Base-by-base conservation (phyloP, 2,113 vertebrate species). In the Strix aluco region DNA sequence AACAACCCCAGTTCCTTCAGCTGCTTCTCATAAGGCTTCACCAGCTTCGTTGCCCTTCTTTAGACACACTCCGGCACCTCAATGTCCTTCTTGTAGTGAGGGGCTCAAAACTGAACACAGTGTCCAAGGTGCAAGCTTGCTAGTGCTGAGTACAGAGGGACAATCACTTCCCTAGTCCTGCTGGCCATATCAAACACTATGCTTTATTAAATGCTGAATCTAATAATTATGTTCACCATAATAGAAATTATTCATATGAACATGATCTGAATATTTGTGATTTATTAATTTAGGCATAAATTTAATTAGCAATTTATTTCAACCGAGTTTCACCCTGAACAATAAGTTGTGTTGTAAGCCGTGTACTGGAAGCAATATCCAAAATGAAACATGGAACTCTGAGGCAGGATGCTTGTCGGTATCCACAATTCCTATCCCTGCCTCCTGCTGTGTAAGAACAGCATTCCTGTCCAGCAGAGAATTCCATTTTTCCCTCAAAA, bases 211-310 rank as follows among this genome's bases (percentile, higher is more conserved):
- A 98, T 93, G 95, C 66, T 96, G 95, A 97, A 97, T 97, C 94
- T 96, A 98, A 98, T 97, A 98, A 97, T 98, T 97, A 96, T 95
- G 91, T 97, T 98, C 91, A 73, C 92, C 94, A 90, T 97, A 98
- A 98, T 95, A 98, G 96, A 98, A 98, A 98, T 98, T 97, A 97
- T 97, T 98, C 92, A 93, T 96, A 98, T 94, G 90, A 96, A 97
- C 95, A 95, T 90, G 91, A 98, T 97, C 96, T 97, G 96, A 98
- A 98, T 97, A 97, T 90, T 94, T 98, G 96, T 96, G 96, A 97
- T 97, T 97, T 98, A 98, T 98, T 98, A 98, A 97, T 98, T 98
- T 97, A 97, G 97, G 97, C 97, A 92, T 97, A 97, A 97, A 98
- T 98, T 96, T 97, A 98, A 98, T 98, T 98, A 98, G 97, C 81